phyloP scores from a whole-genome alignment of 2,888 invertebrate genomes.

The Acrobasis suavella region DNA sequence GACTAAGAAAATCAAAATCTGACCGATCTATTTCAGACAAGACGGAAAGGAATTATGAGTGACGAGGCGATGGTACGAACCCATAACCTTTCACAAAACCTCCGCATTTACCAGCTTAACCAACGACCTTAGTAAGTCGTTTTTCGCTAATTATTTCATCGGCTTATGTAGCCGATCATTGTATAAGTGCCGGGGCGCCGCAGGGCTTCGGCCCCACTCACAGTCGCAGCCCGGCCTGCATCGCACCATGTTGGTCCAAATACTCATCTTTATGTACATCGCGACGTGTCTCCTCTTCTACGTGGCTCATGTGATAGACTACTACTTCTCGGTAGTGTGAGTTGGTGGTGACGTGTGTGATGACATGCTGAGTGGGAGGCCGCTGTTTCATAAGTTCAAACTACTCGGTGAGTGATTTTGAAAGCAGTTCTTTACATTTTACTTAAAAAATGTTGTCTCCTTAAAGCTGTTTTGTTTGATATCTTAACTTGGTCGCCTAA shows the following conservation, averaged over 20 bases:
- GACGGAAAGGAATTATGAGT: too few species aligned
- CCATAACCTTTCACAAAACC: too few species aligned
- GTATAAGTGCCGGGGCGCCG: constrained; percentile 27
- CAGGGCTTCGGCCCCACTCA: constrained; percentile 42
- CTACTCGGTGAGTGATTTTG: constrained; percentile 7
- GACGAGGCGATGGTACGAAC: too few species aligned
- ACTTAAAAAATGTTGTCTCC: too few species aligned
- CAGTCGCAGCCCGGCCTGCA: constrained; percentile 38
- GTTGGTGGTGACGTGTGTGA: constrained; percentile 30
- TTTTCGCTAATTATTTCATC: constrained; percentile 22
- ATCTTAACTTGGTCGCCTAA: too few species aligned
- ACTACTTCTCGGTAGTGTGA: constrained; percentile 61
- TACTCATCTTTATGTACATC: constrained; percentile 78
- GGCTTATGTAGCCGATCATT: constrained; percentile 1
- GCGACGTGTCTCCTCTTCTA: constrained; percentile 75
- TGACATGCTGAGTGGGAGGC: constrained; percentile 23
- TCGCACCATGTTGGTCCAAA: constrained; percentile 74
- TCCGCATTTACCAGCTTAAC: constrained; percentile 3
- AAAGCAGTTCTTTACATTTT: not conserved
- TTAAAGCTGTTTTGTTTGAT: too few species aligned
- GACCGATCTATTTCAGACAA: too few species aligned
- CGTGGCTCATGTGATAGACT: constrained; percentile 75
- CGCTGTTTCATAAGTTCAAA: not conserved
- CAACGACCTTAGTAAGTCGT: constrained; percentile 10
- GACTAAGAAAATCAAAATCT: too few species aligned